Evolutionary conservation across 2,888 invertebrate species (phyloP).

Genomic region (Onchidella celtica): DNA sequence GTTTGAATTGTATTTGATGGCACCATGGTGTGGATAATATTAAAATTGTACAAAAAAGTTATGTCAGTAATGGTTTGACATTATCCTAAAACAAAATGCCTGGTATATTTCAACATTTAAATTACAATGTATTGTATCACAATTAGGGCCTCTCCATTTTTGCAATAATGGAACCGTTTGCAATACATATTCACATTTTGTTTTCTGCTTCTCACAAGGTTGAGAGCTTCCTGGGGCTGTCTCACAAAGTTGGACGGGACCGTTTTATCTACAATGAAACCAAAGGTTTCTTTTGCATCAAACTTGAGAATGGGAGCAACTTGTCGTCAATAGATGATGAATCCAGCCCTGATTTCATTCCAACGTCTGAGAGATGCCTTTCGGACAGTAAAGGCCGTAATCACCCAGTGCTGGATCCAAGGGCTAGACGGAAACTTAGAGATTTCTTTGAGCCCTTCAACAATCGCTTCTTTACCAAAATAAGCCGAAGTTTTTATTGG

Average conservation of each 20-base stretch:
- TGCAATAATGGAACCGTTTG: neutral
- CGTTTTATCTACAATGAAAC: conserved; percentile 98
- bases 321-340: neutral
- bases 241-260: conserved; percentile 81
- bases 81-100: no score
- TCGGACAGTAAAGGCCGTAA: conserved; percentile 92
- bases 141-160: neutral
- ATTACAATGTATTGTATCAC: no score
- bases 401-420: conserved; percentile 91
- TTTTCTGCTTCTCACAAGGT: conserved; percentile 61
- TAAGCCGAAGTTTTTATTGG: conserved; percentile 95
- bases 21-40: no score
- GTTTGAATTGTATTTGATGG: no score
- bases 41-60: no score
- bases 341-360: conserved; percentile 78
- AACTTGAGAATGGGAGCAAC: conserved; percentile 68
- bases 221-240: conserved; percentile 69
- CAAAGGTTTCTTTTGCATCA: conserved; percentile 94
- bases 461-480: conserved; percentile 85
- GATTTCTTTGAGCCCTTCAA: conserved; percentile 69
- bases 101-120: no score
- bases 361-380: conserved; percentile 83
- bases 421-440: conserved; percentile 79
- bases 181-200: neutral
- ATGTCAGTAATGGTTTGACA: no score